Evolutionary conservation across 2,797 vertebrate genomes (phyloP).

Genomic region (Euphonia xanthogaster): DNA sequence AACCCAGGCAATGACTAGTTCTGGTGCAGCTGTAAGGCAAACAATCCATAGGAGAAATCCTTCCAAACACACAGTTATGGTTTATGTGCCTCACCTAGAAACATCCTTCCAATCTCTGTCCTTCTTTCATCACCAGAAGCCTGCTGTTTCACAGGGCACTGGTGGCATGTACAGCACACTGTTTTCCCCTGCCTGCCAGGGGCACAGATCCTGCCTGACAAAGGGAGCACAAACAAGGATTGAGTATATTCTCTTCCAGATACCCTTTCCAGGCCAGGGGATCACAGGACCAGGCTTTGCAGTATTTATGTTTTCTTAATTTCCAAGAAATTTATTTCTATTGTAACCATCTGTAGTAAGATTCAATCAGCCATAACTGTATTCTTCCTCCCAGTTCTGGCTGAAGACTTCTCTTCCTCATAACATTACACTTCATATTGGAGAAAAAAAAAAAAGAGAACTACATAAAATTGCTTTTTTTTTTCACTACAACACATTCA

Average conservation of each 20-base stretch:
- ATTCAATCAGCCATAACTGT: background rate
- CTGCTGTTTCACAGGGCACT: background rate
- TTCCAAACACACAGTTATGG: background rate
- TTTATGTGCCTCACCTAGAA: background rate
- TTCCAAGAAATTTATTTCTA: background rate
- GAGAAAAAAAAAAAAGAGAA: background rate
- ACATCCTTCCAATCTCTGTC: background rate
- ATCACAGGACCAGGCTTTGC: background rate
- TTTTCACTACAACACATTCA: background rate
- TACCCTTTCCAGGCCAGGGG: background rate
- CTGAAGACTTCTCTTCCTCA: background rate
- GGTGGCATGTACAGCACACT: fast-evolving
- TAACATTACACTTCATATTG: background rate
- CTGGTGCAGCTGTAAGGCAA: background rate
- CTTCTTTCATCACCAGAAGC: background rate
- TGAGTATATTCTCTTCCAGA: background rate
- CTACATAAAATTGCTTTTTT: background rate
- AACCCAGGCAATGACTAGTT: background rate
- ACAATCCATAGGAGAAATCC: background rate
- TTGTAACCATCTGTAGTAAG: background rate
- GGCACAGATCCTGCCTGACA: background rate
- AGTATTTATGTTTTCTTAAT: background rate
- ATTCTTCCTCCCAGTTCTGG: background rate
- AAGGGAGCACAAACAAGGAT: background rate
- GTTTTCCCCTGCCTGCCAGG: background rate